Evolutionary conservation across 2,113 vertebrate species (phyloP).

Genomic region (Microtus richardsoni): DNA sequence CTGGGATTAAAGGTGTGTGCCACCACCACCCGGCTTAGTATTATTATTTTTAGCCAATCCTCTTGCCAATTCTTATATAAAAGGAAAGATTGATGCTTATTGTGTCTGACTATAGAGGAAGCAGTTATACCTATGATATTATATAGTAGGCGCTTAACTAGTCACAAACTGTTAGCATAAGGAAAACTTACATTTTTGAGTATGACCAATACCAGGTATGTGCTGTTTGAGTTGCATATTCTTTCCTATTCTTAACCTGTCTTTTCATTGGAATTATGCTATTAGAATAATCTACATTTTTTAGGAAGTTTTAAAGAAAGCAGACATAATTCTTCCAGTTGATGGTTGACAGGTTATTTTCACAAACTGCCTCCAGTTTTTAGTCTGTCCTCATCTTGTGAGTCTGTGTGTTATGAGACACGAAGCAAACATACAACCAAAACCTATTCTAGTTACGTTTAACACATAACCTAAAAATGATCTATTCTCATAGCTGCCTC

Average conservation of each 20-base stretch:
- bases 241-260: not conserved
- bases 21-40: no score
- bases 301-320: not conserved
- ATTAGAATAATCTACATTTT: not conserved
- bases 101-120: not conserved
- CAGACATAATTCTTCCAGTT: not conserved
- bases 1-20: no score
- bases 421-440: not conserved
- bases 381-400: not conserved
- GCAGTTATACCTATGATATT: not conserved
- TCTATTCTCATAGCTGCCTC: not conserved
- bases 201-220: not conserved
- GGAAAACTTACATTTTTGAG: not conserved
- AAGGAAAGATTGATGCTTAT: not conserved
- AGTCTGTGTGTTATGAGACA: not conserved
- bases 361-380: not conserved
- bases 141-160: not conserved
- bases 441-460: not conserved
- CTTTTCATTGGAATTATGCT: not conserved
- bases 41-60: not conserved
- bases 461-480: not conserved
- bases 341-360: not conserved
- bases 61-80: not conserved
- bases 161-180: not conserved
- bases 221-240: not conserved